Conservation (phyloP, 2,797 vertebrate species). For the Amphiprion clarkii region DNA sequence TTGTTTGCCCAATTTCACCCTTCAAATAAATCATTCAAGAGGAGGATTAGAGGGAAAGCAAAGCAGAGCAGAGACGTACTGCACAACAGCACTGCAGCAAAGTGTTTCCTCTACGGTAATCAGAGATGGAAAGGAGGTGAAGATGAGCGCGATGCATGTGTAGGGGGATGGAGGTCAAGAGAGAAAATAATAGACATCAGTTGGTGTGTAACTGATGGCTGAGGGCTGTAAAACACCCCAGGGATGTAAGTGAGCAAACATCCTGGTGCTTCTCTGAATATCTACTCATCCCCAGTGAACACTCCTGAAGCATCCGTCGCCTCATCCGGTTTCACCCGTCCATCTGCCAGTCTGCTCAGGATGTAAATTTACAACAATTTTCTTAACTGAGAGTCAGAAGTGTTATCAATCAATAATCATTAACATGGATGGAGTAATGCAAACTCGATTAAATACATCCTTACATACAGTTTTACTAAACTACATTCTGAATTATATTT, state of each 20-base stretch:
- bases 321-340: too few species aligned
- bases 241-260: slow-evolving; percentile 56
- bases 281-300: background rate
- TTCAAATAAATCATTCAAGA: slow-evolving; percentile 66
- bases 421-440: too few species aligned
- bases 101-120: slow-evolving; percentile 24
- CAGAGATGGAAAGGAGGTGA: slow-evolving; percentile 22
- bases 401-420: too few species aligned
- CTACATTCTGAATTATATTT: too few species aligned
- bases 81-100: slow-evolving; percentile 52
- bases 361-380: too few species aligned
- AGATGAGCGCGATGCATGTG: background rate
- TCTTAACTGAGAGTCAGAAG: too few species aligned
- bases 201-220: slow-evolving; percentile 30
- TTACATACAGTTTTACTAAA: too few species aligned
- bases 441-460: too few species aligned
- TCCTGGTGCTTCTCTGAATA: slow-evolving; percentile 3
- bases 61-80: slow-evolving; percentile 29
- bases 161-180: slow-evolving; percentile 12
- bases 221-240: slow-evolving; percentile 13
- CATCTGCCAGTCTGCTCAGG: too few species aligned
- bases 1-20: slow-evolving; percentile 62
- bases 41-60: slow-evolving; percentile 40
- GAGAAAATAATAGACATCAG: slow-evolving; percentile 8
- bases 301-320: slow-evolving; percentile 21